Conservation (phyloP, 2,797 vertebrate species). For the Menidia menidia region DNA sequence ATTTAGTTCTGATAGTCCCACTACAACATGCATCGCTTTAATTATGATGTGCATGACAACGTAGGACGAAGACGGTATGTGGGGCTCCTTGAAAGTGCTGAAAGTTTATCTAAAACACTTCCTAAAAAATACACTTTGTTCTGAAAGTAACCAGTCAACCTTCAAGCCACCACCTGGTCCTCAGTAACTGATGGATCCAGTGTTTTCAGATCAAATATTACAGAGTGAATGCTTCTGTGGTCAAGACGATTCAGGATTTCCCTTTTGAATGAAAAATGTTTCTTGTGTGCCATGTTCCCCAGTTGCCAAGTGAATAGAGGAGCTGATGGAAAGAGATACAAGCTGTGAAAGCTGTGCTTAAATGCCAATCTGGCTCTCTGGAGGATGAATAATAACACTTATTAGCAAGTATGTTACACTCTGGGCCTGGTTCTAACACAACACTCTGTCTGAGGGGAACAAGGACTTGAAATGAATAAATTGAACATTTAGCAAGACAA, state of each 20-base stretch:
- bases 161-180: not conserved
- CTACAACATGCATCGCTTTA: too few relatives aligned
- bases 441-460: conserved; percentile 21
- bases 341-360: conserved; percentile 32
- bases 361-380: conserved; percentile 48
- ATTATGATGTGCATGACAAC: too few relatives aligned
- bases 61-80: too few relatives aligned
- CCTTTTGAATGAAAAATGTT: conserved; percentile 4
- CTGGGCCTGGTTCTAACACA: conserved; percentile 11
- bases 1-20: too few relatives aligned
- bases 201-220: not conserved
- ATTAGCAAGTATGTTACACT: conserved; percentile 58
- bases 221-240: not conserved
- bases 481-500: not conserved
- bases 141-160: not conserved
- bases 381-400: conserved; percentile 48
- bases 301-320: not conserved
- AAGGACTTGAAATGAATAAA: not conserved
- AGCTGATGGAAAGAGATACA: conserved; percentile 30
- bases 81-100: not conserved
- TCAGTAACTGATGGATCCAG: not conserved
- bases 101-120: conserved; percentile 24
- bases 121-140: not conserved
- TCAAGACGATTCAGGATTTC: conserved; percentile 19
- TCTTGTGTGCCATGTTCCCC: not conserved